These are phyloP conservation scores for Cynaeus angustus DNA, from an alignment of 2,888 invertebrate species.

Conservation along the genomic window DNA sequence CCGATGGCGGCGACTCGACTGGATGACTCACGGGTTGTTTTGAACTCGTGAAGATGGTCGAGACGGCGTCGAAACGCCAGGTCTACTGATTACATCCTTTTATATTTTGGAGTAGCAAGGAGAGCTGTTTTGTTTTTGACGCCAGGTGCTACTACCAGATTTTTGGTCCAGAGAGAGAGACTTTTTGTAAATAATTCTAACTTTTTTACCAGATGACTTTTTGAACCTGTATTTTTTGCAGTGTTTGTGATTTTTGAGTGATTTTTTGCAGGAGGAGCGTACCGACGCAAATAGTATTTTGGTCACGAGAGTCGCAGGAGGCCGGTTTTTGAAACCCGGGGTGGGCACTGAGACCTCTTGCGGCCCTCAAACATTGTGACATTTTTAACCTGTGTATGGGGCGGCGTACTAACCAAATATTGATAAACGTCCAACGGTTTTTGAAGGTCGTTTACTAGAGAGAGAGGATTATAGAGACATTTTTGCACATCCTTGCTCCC, in stretches of 20 bases:
- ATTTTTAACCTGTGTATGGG: slow-evolving; percentile 91
- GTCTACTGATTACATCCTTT: slow-evolving; percentile 32
- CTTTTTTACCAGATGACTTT: slow-evolving; percentile 62
- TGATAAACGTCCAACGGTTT: slow-evolving; percentile 76
- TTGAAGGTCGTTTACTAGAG: slow-evolving; percentile 83
- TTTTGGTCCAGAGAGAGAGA: slow-evolving; percentile 61
- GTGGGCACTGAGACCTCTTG: slow-evolving; percentile 69
- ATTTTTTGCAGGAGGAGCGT: slow-evolving; percentile 70
- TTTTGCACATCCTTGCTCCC: slow-evolving; percentile 82
- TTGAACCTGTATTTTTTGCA: slow-evolving; percentile 63
- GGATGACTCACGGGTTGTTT: not conserved
- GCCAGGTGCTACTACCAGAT: slow-evolving; percentile 67
- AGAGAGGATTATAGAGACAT: slow-evolving; percentile 64
- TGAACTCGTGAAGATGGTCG: slow-evolving; percentile 1
- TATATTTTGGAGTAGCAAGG: slow-evolving; percentile 70
- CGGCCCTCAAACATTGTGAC: slow-evolving; percentile 81
- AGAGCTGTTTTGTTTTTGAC: slow-evolving; percentile 68
- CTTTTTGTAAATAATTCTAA: slow-evolving; percentile 37
- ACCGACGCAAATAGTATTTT: slow-evolving; percentile 65
- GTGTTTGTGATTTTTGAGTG: slow-evolving; percentile 68
- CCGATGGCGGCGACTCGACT: slow-evolving; percentile 17
- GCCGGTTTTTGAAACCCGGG: slow-evolving; percentile 71
- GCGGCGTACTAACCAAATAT: slow-evolving; percentile 79
- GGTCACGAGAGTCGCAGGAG: slow-evolving; percentile 70
- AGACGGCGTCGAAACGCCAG: slow-evolving; percentile 11